Evolutionary conservation across 2,113 vertebrate genomes (phyloP).

Genomic region (Neotoma lepida): DNA sequence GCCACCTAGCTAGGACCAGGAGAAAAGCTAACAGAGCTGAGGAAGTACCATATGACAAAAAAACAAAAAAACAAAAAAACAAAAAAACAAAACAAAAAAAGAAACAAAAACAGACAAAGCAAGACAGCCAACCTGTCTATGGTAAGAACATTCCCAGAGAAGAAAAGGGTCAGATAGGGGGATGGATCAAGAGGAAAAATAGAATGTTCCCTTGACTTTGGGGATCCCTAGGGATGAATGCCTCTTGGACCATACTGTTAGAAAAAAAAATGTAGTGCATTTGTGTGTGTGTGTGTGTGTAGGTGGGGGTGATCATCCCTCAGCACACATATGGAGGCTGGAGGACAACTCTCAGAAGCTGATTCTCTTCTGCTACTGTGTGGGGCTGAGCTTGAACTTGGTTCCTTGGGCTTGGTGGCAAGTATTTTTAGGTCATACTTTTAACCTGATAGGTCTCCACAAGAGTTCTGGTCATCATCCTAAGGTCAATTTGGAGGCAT

Average conservation of each 20-base stretch:
- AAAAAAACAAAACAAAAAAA: neutral
- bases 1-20: neutral
- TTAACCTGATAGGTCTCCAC: neutral
- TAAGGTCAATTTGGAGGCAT: neutral
- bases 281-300: rapidly evolving
- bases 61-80: too few relatives aligned
- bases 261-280: neutral
- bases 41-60: neutral
- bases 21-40: neutral
- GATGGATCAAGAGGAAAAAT: neutral
- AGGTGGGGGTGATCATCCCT: neutral
- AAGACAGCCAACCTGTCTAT: neutral
- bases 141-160: too few relatives aligned
- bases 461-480: too few relatives aligned
- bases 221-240: neutral
- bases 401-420: neutral
- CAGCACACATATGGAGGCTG: neutral
- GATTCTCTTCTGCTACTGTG: neutral
- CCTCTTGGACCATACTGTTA: neutral
- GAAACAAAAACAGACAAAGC: neutral
- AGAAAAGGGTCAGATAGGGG: neutral
- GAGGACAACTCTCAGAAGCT: neutral
- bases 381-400: neutral
- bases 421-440: neutral
- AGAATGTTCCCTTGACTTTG: neutral